phyloP scores from a whole-genome alignment of 2,113 vertebrate species.

The Scomber colias region DNA sequence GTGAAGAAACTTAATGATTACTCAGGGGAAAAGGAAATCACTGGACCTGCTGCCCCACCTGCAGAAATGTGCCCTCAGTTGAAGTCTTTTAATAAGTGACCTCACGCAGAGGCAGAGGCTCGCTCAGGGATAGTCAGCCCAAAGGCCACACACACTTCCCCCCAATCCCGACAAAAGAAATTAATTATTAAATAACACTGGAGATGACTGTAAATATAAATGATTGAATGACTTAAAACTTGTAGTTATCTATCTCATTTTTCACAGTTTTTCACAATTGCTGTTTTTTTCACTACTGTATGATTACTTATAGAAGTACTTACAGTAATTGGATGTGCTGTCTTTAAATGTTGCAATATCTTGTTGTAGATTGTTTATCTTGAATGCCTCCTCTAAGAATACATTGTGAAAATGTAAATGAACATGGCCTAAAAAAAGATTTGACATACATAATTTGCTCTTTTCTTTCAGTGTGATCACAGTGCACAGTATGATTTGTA shows the following conservation, averaged over 20 bases:
- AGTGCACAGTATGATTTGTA: neutral
- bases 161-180: neutral
- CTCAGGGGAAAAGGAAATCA: constrained; percentile 52
- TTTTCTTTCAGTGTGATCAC: neutral
- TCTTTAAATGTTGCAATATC: neutral
- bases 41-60: constrained; percentile 36
- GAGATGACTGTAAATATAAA: constrained; percentile 46
- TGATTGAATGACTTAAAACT: constrained; percentile 42
- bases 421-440: neutral
- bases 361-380: too few relatives aligned
- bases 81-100: constrained; percentile 67
- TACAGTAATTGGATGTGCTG: neutral
- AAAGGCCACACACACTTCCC: constrained; percentile 14
- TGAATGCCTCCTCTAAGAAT: neutral
- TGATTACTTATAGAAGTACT: neutral
- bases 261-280: neutral
- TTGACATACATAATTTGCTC: neutral
- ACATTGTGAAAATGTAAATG: neutral
- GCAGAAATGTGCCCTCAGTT: constrained; percentile 66
- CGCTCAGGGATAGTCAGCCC: constrained; percentile 29
- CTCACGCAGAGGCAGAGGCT: constrained; percentile 35
- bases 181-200: constrained; percentile 45
- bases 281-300: too few relatives aligned
- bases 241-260: neutral
- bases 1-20: constrained; percentile 57